Conservation (phyloP, 2,888 invertebrate genomes). For the Pristionchus exspectatus region DNA sequence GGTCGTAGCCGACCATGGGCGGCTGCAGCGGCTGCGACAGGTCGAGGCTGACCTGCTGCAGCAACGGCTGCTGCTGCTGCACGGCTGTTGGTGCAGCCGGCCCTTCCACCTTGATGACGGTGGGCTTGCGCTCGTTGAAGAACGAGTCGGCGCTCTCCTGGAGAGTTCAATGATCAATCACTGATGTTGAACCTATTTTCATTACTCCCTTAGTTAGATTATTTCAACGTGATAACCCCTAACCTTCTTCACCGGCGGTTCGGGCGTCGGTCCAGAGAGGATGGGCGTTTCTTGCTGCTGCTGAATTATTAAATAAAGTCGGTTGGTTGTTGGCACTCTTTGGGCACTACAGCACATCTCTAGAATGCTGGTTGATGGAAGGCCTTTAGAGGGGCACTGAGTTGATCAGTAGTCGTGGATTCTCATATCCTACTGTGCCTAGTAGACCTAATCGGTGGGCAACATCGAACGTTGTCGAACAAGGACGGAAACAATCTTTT, state of each 20-base stretch:
- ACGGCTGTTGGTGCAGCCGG: neutral
- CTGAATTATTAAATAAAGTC: neutral
- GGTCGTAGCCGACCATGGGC: slow-evolving; percentile 40
- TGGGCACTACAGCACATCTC: neutral
- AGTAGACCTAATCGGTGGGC: too few species aligned
- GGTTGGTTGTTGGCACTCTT: too few species aligned
- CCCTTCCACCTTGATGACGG: neutral
- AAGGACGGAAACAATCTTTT: too few species aligned
- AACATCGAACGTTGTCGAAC: too few species aligned
- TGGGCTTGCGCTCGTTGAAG: slow-evolving; percentile 10
- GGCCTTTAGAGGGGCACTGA: too few species aligned
- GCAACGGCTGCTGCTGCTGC: neutral
- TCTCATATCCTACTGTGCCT: too few species aligned
- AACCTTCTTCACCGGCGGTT: slow-evolving; percentile 10
- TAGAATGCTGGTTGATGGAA: too few species aligned
- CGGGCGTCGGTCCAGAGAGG: neutral
- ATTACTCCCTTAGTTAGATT: too few species aligned
- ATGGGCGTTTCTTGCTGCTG: slow-evolving; percentile 45
- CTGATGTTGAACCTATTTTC: neutral
- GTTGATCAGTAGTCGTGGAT: too few species aligned
- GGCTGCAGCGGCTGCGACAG: slow-evolving; percentile 51
- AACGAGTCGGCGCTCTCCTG: slow-evolving; percentile 25
- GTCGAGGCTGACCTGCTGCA: slow-evolving; percentile 32
- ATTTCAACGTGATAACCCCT: too few species aligned
- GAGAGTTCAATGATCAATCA: neutral